Base-by-base conservation (phyloP, 1,140 invertebrate species). In the Calycopis cecrops region DNA sequence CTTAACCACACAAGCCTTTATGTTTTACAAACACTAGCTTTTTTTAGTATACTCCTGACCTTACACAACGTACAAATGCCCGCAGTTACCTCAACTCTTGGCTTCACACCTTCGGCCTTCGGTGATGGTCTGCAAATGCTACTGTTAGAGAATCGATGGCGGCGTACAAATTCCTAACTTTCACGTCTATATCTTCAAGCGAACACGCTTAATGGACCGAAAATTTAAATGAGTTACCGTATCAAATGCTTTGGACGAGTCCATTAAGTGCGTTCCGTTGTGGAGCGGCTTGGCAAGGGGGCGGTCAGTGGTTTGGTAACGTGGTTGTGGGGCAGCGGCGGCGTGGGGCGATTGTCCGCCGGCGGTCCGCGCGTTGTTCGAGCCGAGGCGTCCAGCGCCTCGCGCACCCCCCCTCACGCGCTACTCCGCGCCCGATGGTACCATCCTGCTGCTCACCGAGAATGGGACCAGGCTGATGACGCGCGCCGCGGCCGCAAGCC, bases 71-170 rank as follows among this genome's bases (percentile, higher is more conserved):
- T 85, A 84, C 83, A 83, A 76, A 80, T 85, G 83, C 83, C 83
- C 83, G 83, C 83, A 87, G 83, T 87, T 86, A 87, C 81, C 79
- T 84, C 69, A 85, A 83, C 79, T 85, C 77, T 87, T 84, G 74
- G 81, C 81, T 87, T 87, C 77, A 83, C 78, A 86, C 79, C 76
- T 86, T 85, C 75, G 71, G 74, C 78, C 78, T 77, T 80, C 75
- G 75, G 71, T 80, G 69, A 83, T 78, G 67, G 71, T 73, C 74
- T 73, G 66, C 71, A 72, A 73, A 74, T 79, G 75, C 69, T 68
- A 68, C 57, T 73, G 59, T 70, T 71, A 77, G 71, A 74, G 67
- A 66, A 70, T 78, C 69, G 68, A 77, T 67, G 61, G 74, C 80
- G 77, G 72, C 79, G 74, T 69, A 76, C 57, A 73, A 68, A 75